Evolutionary conservation across 2,113 vertebrate species (phyloP).

Genomic region (Gambusia affinis): DNA sequence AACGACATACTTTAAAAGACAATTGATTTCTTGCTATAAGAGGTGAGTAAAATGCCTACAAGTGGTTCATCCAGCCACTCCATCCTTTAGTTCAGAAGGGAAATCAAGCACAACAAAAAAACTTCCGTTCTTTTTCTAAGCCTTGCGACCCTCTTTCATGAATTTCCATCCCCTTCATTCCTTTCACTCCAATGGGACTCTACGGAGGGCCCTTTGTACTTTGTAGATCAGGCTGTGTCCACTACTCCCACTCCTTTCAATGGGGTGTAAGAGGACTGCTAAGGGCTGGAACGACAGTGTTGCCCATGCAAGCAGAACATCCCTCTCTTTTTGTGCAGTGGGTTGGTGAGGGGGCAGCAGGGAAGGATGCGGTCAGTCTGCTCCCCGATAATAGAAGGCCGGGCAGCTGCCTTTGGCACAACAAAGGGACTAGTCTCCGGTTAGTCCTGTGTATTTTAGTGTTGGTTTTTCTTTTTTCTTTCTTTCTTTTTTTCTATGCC

Average conservation of each 20-base stretch:
- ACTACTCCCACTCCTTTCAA: constrained; percentile 79
- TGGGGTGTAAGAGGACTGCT: constrained; percentile 79
- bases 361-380: constrained; percentile 86
- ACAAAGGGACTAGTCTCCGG: constrained; percentile 88
- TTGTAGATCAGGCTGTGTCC: constrained; percentile 82
- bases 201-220: constrained; percentile 81
- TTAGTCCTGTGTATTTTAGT: constrained; percentile 90
- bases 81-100: constrained; percentile 56
- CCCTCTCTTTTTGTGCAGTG: constrained; percentile 89
- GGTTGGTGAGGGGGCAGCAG: constrained; percentile 82
- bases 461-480: constrained; percentile 14
- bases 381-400: constrained; percentile 84
- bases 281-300: constrained; percentile 77
- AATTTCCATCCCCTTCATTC: constrained; percentile 70
- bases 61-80: constrained; percentile 62
- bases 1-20: not conserved
- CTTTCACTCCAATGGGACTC: constrained; percentile 78
- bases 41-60: constrained; percentile 44
- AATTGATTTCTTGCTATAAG: constrained; percentile 23
- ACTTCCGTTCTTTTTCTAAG: constrained; percentile 83
- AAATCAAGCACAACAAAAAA: constrained; percentile 83
- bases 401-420: constrained; percentile 86
- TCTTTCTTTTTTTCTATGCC: constrained; percentile 79
- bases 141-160: constrained; percentile 75
- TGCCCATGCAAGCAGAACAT: constrained; percentile 86